These are phyloP conservation scores for Lapara coniferarum DNA, from an alignment of 2,888 invertebrate genomes.

Conservation along the genomic window DNA sequence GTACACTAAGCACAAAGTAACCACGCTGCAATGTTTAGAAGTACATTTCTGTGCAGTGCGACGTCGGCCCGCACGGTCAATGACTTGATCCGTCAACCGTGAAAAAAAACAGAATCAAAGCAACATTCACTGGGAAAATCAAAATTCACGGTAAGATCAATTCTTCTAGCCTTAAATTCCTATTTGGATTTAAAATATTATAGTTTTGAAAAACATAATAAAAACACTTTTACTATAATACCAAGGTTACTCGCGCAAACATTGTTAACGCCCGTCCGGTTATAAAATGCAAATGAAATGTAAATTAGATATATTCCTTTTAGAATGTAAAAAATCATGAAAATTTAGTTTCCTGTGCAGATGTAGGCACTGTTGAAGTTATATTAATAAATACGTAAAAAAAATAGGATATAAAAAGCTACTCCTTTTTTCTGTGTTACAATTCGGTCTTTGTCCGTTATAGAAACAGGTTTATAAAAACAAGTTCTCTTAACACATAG, in stretches of 20 bases:
- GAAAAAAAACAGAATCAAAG: slow-evolving; percentile 43
- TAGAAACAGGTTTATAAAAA: neutral
- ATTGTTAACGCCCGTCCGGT: neutral
- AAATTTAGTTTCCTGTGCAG: too few species aligned
- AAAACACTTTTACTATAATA: slow-evolving; percentile 15
- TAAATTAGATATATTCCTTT: too few species aligned
- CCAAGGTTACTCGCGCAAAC: slow-evolving; percentile 7
- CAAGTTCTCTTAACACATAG: too few species aligned
- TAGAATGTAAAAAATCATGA: too few species aligned
- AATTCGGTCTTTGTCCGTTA: neutral
- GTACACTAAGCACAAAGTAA: slow-evolving; percentile 25
- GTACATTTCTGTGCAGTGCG: slow-evolving; percentile 29
- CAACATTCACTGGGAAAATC: neutral
- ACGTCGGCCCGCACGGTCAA: slow-evolving; percentile 46
- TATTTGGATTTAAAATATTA: neutral
- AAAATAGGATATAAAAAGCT: too few species aligned
- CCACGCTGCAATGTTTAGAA: slow-evolving; percentile 27
- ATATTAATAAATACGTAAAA: too few species aligned
- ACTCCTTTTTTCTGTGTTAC: too few species aligned
- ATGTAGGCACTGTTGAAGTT: too few species aligned
- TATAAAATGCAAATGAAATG: neutral
- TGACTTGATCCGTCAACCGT: slow-evolving; percentile 53
- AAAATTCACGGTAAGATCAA: neutral
- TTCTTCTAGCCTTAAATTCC: neutral
- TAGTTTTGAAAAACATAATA: neutral